These are phyloP conservation scores for Agrochola lychnidis DNA, from an alignment of 2,888 invertebrate species.

Conservation along the genomic window DNA sequence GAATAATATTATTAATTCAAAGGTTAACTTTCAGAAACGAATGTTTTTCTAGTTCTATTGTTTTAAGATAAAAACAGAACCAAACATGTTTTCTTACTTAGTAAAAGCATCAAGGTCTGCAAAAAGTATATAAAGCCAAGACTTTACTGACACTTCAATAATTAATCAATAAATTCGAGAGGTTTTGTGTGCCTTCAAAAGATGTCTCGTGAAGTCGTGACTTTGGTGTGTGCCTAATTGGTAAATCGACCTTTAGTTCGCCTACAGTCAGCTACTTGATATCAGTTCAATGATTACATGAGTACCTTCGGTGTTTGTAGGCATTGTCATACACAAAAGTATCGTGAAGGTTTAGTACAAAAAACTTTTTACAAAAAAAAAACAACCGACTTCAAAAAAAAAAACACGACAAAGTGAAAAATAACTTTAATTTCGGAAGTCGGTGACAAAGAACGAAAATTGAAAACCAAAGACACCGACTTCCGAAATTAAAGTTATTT, in stretches of 20 bases:
- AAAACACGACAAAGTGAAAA: too few species aligned
- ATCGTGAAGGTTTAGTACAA: too few species aligned
- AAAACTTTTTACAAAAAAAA: too few species aligned
- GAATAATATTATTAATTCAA: background rate
- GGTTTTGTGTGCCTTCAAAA: slow-evolving; percentile 52
- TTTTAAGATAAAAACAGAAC: slow-evolving; percentile 8
- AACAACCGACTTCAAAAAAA: too few species aligned
- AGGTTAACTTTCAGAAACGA: background rate
- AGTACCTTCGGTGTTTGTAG: slow-evolving; percentile 1
- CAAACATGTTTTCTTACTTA: slow-evolving; percentile 39
- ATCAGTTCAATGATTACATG: slow-evolving; percentile 26
- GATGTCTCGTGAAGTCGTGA: slow-evolving; percentile 39
- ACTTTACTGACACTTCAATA: slow-evolving; percentile 29
- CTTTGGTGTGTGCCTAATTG: slow-evolving; percentile 46
- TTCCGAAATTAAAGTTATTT: too few species aligned
- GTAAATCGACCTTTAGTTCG: slow-evolving; percentile 45
- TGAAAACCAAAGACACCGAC: too few species aligned
- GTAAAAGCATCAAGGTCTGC: background rate
- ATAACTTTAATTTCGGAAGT: too few species aligned
- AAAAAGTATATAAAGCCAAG: slow-evolving; percentile 34
- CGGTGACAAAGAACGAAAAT: too few species aligned
- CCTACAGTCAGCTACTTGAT: slow-evolving; percentile 12
- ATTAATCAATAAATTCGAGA: slow-evolving; percentile 55
- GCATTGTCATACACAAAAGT: background rate
- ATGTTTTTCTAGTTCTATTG: background rate